A percentile compares a stretch with the other conserved stretches of the same genome.
Evolutionary conservation across 92 coral and sea anemone species (phyloP).

Genomic region (Diadumene lineata): DNA sequence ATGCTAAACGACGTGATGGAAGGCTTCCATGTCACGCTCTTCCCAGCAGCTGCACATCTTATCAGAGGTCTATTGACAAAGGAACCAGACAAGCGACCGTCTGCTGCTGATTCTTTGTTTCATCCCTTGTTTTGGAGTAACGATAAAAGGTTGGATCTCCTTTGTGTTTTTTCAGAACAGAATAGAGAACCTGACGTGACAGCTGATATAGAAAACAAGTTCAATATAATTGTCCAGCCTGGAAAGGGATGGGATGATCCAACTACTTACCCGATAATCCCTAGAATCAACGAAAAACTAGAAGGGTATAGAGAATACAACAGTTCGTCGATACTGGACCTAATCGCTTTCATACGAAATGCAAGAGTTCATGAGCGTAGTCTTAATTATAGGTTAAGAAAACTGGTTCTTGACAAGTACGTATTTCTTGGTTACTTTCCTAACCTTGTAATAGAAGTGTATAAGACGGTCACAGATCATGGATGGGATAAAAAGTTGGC

Average conservation of each 20-base stretch:
- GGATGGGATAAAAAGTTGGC: conserved; percentile 35
- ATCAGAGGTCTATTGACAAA: conserved; percentile 17
- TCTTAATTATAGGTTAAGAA: not conserved
- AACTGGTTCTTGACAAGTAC: conserved; percentile 18
- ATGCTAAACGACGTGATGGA: conserved; percentile 11
- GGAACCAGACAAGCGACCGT: conserved; percentile 30
- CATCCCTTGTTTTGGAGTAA: conserved; percentile 67
- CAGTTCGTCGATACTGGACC: conserved; percentile 30
- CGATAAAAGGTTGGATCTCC: conserved; percentile 35
- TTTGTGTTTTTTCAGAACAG: conserved; percentile 51
- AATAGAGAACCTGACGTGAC: conserved; percentile 43
- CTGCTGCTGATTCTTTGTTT: conserved; percentile 13
- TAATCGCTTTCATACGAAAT: conserved; percentile 52
- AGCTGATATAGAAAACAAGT: conserved; percentile 4
- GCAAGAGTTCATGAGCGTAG: conserved; percentile 30
- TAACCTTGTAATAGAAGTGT: conserved; percentile 40
- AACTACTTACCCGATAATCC: conserved; percentile 20
- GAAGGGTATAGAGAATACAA: conserved; percentile 13
- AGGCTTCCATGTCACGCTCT: conserved; percentile 15
- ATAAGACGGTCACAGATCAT: conserved; percentile 17
- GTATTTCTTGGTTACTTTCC: conserved; percentile 46
- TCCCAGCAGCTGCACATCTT: conserved; percentile 49
- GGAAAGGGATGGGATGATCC: not conserved
- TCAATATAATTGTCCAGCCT: not conserved
- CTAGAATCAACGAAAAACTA: too few relatives aligned